Conservation (phyloP, 2,113 vertebrate species). For the Epinephelus fuscoguttatus region DNA sequence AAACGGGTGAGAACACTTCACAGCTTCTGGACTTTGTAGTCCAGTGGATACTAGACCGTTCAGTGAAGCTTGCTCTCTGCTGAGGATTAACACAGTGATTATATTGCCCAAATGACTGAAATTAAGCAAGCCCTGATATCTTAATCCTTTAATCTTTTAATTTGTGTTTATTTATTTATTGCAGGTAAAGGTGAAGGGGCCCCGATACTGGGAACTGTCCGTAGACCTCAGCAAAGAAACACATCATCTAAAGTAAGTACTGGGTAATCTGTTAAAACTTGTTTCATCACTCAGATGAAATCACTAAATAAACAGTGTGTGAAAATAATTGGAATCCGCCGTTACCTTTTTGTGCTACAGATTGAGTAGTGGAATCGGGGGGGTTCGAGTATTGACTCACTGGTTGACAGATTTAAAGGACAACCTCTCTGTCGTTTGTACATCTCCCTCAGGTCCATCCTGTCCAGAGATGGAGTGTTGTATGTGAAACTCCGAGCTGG, state of each 20-base stretch:
- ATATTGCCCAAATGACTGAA: background rate
- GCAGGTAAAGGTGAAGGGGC: conserved; percentile 96
- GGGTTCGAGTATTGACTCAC: background rate
- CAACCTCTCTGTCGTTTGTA: background rate
- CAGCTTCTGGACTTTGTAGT: background rate
- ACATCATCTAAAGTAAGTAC: conserved; percentile 91
- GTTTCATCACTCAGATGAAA: background rate
- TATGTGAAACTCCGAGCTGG: conserved; percentile 97
- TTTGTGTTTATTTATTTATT: conserved; percentile 29
- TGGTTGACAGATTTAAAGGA: background rate
- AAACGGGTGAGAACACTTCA: conserved; percentile 87
- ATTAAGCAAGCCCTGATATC: background rate
- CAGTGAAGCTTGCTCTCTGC: background rate
- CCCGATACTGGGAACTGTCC: conserved; percentile 97
- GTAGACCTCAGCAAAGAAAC: conserved; percentile 94
- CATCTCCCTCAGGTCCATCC: conserved; percentile 89
- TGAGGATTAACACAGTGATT: background rate
- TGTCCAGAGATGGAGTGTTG: conserved; percentile 92
- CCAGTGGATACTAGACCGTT: background rate
- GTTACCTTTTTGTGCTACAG: background rate
- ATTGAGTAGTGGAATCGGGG: background rate
- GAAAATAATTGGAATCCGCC: background rate
- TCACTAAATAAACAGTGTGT: background rate
- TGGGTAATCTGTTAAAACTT: background rate
- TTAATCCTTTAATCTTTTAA: background rate